Percentiles rank a stretch among this genome's conserved stretches.
phyloP scores from a whole-genome alignment of 2,888 invertebrate species.

The Standfussiana lucernea region DNA sequence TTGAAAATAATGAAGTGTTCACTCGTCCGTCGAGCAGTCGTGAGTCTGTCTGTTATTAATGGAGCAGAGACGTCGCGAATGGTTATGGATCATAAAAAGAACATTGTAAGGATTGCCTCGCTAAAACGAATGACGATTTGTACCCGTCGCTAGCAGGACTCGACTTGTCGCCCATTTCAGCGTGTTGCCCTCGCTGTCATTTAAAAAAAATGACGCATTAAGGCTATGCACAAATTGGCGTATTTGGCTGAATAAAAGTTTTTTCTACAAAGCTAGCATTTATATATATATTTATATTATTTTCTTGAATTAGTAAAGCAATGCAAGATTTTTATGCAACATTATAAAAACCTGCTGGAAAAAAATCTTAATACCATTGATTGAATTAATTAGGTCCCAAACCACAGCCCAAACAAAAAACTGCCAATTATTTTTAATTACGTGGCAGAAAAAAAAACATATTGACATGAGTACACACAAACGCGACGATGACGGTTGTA shows the following conservation, averaged over 20 bases:
- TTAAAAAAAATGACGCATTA: constrained; percentile 10
- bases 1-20: constrained; percentile 82
- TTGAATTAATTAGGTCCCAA: constrained; percentile 26
- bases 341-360: background rate
- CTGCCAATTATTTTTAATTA: constrained; percentile 69
- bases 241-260: background rate
- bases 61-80: constrained; percentile 68
- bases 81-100: constrained; percentile 78
- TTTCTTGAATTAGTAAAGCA: background rate
- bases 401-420: constrained; percentile 10
- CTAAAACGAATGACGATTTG: constrained; percentile 74
- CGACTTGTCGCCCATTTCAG: constrained; percentile 16
- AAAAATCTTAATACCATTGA: background rate
- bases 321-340: background rate
- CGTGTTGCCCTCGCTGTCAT: background rate
- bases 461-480: constrained; percentile 1
- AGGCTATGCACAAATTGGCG: background rate
- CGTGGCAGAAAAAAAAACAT: constrained; percentile 51
- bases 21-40: constrained; percentile 70
- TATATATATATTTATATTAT: background rate
- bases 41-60: constrained; percentile 80
- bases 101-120: constrained; percentile 74
- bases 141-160: constrained; percentile 68
- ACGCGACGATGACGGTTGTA: background rate
- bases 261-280: background rate